Base-by-base conservation (phyloP, 2,888 invertebrate species). In the Machimus rusticus region DNA sequence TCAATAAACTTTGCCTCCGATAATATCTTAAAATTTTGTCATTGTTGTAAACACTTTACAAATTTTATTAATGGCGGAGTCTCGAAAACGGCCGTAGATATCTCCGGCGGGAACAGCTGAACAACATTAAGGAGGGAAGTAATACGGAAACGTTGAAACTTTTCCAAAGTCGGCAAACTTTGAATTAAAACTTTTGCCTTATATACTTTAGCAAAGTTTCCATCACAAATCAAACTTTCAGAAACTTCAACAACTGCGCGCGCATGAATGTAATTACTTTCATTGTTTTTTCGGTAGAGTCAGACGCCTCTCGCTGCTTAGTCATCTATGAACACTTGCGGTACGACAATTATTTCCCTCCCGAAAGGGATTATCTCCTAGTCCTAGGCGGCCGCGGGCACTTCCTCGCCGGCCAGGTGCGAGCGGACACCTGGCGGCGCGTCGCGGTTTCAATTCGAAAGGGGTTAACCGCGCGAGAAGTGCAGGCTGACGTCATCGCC, bases 171-270 rank as follows among this genome's bases (percentile, higher is more conserved):
- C 86, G 79, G 86, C 57, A 78, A 86, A 78, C 66, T 86, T 79
- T 66, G 78, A 86, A 86, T 86, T 86, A 86, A 86, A 86, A 86
- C 86, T 86, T 86, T 86, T 79, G 55, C 86, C 57, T 86, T 86
- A 78, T 86, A 77, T 86, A 55, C 77, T 86, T 78, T 51, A 57
- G 55, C 55, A 78, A 86, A 86, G 77, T 86, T 86, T 86, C 86
- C 77, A 86, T 86, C 86, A 86, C 86, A 86, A 86, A 86, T 86
- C 86, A 86, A 87, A 77, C 55, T 82, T 84, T 87, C 81, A 76
- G 37, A 82, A 76, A 82, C 82, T 87, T 82, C 55, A 81, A 84
- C 87, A 87, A 79, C 87, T 87, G 87, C 87, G 87, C 87, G 87
- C 87, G 87, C 87, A 87, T 81, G 77, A 74, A 39, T 87, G 66